Evolutionary conservation across 2,888 invertebrate genomes (phyloP).

Genomic region (Drosophila lacicola): DNA sequence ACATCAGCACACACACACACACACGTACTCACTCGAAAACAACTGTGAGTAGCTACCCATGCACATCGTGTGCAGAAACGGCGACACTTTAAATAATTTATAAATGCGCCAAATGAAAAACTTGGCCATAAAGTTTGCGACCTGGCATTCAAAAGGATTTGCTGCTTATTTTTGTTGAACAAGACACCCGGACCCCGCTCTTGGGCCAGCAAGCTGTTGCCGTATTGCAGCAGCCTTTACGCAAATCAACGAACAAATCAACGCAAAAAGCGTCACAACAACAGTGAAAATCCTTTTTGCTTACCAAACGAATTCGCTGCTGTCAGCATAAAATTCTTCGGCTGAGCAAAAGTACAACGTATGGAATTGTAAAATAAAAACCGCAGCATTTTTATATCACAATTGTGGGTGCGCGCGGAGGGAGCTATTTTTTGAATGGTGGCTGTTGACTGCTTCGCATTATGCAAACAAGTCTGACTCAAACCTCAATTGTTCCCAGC

Average conservation of each 20-base stretch:
- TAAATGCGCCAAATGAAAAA: conserved; percentile 78
- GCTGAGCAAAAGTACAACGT: conserved; percentile 41
- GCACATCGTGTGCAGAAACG: conserved; percentile 2
- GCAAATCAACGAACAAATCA: conserved; percentile 77
- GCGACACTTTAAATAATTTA: conserved; percentile 79
- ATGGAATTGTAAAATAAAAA: conserved; percentile 75
- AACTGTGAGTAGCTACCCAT: neutral
- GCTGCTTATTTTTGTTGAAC: conserved; percentile 37
- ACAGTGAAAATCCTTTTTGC: conserved; percentile 58
- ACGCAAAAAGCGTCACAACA: conserved; percentile 53
- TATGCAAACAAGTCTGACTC: conserved; percentile 59
- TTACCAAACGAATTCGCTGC: conserved; percentile 58
- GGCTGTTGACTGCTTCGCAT: conserved; percentile 49
- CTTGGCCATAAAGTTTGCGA: conserved; percentile 60
- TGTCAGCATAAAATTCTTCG: conserved; percentile 72
- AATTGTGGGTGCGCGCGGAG: conserved; percentile 8
- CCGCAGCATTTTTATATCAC: conserved; percentile 59
- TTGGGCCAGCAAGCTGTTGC: neutral
- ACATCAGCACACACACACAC: conserved; percentile 19
- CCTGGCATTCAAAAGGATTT: conserved; percentile 55
- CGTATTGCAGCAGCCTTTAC: conserved; percentile 37
- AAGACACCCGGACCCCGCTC: conserved; percentile 13
- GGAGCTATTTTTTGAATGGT: conserved; percentile 2
- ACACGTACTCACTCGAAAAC: conserved; percentile 14
- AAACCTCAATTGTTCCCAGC: conserved; percentile 20